Percentiles rank a stretch among this genome's conserved stretches.
phyloP scores from a whole-genome alignment of 2,797 vertebrate genomes.

The Sparus aurata region DNA sequence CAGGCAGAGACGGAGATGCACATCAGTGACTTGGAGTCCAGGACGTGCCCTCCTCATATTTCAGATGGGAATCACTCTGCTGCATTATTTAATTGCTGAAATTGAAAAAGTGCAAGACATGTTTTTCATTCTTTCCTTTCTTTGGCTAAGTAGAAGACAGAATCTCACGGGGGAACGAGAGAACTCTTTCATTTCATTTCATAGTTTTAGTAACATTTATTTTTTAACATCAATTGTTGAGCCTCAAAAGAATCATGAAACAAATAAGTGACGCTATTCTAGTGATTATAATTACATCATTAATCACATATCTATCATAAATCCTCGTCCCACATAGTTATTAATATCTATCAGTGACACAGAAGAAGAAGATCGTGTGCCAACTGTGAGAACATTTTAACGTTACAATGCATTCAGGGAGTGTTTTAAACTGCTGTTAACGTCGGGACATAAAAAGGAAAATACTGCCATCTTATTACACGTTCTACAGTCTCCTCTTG shows the following conservation, averaged over 20 bases:
- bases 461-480: not conserved
- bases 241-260: not conserved
- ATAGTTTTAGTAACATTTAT: conserved; percentile 6
- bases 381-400: not conserved
- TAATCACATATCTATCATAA: not conserved
- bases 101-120: conserved; percentile 33
- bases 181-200: not conserved
- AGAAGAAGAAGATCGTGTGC: not conserved
- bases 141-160: not conserved
- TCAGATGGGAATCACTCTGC: conserved; percentile 35
- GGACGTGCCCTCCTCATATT: conserved; percentile 10
- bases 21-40: conserved; percentile 22
- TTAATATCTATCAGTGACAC: not conserved
- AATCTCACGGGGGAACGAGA: not conserved
- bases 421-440: not conserved
- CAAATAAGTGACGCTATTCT: not conserved
- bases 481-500: not conserved
- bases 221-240: not conserved
- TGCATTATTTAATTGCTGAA: conserved; percentile 57
- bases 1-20: conserved; percentile 9
- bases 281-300: not conserved
- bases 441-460: not conserved
- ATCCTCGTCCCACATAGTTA: not conserved
- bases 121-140: conserved; percentile 26
- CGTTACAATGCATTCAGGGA: not conserved